A percentile compares a stretch with the other conserved stretches of the same genome.
Evolutionary conservation across 2,888 invertebrate species (phyloP).

Genomic region (Noctua comes): DNA sequence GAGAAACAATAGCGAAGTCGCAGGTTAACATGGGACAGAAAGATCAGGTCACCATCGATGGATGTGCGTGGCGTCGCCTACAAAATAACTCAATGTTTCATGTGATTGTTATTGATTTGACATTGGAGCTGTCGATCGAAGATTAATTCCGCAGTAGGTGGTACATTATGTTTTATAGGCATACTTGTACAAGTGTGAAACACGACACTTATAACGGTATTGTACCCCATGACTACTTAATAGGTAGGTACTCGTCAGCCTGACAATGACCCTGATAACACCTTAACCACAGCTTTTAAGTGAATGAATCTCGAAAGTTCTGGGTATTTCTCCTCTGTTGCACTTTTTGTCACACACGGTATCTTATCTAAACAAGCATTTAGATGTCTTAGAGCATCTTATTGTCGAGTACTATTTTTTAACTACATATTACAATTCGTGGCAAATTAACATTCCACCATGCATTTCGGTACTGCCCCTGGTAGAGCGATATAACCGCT

Average conservation of each 20-base stretch:
- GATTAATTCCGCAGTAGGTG: slow-evolving; percentile 70
- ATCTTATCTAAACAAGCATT: not conserved
- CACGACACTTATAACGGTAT: slow-evolving; percentile 15
- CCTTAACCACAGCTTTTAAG: not conserved
- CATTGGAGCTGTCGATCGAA: slow-evolving; percentile 81
- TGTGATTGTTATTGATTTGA: slow-evolving; percentile 81
- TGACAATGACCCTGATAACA: not conserved
- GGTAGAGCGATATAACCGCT: not conserved
- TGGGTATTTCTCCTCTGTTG: not conserved
- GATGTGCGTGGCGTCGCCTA: slow-evolving; percentile 72
- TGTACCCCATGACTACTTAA: not conserved
- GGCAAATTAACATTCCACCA: not conserved
- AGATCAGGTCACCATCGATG: slow-evolving; percentile 70
- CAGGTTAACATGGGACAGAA: slow-evolving; percentile 48
- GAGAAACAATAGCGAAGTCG: slow-evolving; percentile 35
- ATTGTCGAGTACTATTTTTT: not conserved
- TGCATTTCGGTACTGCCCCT: not conserved
- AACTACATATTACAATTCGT: not conserved
- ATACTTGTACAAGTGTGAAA: slow-evolving; percentile 12
- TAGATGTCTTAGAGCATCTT: not conserved
- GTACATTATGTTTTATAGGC: slow-evolving; percentile 19
- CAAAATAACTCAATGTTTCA: slow-evolving; percentile 74
- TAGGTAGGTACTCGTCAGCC: not conserved
- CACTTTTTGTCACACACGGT: not conserved
- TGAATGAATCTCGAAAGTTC: not conserved